Evolutionary conservation across 2,797 vertebrate genomes (phyloP).

Genomic region (Acanthurus leucopareius): DNA sequence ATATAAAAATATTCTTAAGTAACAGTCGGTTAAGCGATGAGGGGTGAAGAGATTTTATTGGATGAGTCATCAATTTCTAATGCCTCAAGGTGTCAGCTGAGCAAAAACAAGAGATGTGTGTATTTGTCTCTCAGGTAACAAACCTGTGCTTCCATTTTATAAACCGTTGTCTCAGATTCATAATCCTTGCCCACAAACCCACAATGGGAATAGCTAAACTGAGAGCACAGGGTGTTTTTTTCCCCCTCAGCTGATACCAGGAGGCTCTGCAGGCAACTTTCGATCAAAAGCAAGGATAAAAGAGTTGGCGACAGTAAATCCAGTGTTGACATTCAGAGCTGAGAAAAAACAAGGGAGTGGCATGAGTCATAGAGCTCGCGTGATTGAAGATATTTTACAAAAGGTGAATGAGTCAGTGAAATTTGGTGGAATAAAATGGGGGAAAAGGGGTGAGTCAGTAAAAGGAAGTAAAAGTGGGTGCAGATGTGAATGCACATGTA

Average conservation of each 20-base stretch:
- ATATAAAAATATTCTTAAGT: slow-evolving; percentile 13
- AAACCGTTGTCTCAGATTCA: too few relatives aligned
- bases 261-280: neutral
- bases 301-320: neutral
- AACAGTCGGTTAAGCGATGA: neutral
- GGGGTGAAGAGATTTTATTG: neutral
- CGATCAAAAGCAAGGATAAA: neutral
- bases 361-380: slow-evolving; percentile 28
- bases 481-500: slow-evolving; percentile 46
- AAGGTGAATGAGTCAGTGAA: slow-evolving; percentile 41
- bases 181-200: too few relatives aligned
- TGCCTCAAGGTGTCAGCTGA: too few relatives aligned
- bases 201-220: too few relatives aligned
- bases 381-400: slow-evolving; percentile 26
- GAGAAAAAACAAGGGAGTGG: slow-evolving; percentile 33
- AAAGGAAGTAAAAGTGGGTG: slow-evolving; percentile 34
- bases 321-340: neutral
- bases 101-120: too few relatives aligned
- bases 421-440: slow-evolving; percentile 23
- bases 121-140: too few relatives aligned
- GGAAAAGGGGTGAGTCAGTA: slow-evolving; percentile 38
- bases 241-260: too few relatives aligned
- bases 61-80: slow-evolving; percentile 4
- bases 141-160: too few relatives aligned
- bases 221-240: too few relatives aligned